Evolutionary conservation across 2,888 invertebrate genomes (phyloP).

Genomic region (Amorpha juglandis): DNA sequence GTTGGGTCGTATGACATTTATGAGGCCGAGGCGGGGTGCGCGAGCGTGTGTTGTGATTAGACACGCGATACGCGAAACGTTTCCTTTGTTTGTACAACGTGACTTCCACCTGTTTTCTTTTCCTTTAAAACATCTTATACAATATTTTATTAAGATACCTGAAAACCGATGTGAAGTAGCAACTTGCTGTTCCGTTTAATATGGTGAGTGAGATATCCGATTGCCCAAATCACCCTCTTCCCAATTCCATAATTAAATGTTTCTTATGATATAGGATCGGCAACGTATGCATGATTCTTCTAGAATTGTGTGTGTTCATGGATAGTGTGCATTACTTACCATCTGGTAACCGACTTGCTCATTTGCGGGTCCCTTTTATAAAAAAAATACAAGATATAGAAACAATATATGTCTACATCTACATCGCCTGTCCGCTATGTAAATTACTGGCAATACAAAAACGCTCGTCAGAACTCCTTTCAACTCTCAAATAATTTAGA

Average conservation of each 20-base stretch:
- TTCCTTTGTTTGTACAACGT: constrained; percentile 28
- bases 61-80: constrained; percentile 49
- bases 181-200: too few relatives aligned
- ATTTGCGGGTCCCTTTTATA: too few relatives aligned
- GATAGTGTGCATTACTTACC: too few relatives aligned
- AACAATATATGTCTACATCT: not conserved
- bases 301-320: too few relatives aligned
- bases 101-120: not conserved
- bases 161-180: too few relatives aligned
- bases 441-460: not conserved
- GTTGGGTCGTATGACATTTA: constrained; percentile 55
- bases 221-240: too few relatives aligned
- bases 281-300: too few relatives aligned
- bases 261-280: too few relatives aligned
- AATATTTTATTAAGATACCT: not conserved
- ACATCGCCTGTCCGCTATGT: not conserved
- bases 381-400: too few relatives aligned
- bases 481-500: not conserved
- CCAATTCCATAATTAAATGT: too few relatives aligned
- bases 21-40: constrained; percentile 31
- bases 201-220: too few relatives aligned
- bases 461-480: not conserved
- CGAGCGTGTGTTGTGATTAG: constrained; percentile 46
- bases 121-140: not conserved
- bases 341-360: too few relatives aligned